Evolutionary conservation across 2,797 vertebrate species (phyloP).

Genomic region (Numenius phaeopus): DNA sequence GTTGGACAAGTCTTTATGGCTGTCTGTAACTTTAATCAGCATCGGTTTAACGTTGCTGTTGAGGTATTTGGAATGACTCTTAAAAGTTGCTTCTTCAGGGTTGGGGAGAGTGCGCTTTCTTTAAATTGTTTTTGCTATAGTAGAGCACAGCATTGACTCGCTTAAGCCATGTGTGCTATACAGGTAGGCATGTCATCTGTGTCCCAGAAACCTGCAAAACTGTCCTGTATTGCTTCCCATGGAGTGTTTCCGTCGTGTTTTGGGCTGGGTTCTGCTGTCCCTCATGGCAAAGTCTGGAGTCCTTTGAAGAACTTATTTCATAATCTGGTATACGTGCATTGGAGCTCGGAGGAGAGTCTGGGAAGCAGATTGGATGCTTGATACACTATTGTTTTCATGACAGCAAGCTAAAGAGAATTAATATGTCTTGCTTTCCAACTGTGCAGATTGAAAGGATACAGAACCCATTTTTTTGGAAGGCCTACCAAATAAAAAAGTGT

Average conservation of each 20-base stretch:
- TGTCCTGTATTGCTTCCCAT: background rate
- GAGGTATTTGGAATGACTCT: background rate
- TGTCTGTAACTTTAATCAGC: background rate
- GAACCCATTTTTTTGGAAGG: slow-evolving; percentile 82
- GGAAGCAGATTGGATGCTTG: background rate
- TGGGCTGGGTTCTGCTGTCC: background rate
- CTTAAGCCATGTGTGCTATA: background rate
- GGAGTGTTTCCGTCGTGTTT: background rate
- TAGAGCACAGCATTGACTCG: background rate
- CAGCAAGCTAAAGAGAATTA: background rate
- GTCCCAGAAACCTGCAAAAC: background rate
- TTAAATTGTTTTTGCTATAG: background rate
- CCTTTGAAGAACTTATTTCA: background rate
- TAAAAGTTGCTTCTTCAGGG: background rate
- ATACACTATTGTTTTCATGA: background rate
- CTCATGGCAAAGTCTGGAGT: background rate
- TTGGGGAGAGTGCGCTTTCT: background rate
- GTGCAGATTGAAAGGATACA: slow-evolving; percentile 87
- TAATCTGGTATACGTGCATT: background rate
- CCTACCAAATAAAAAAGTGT: slow-evolving; percentile 82
- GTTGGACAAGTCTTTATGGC: background rate
- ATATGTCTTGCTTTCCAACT: background rate
- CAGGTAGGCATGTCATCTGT: background rate
- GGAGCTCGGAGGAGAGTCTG: background rate
- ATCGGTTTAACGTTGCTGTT: background rate